A percentile compares a stretch with the other conserved stretches of the same genome.
Conservation (phyloP, 2,113 vertebrate genomes). For the Oxygymnocypris stewartii region DNA sequence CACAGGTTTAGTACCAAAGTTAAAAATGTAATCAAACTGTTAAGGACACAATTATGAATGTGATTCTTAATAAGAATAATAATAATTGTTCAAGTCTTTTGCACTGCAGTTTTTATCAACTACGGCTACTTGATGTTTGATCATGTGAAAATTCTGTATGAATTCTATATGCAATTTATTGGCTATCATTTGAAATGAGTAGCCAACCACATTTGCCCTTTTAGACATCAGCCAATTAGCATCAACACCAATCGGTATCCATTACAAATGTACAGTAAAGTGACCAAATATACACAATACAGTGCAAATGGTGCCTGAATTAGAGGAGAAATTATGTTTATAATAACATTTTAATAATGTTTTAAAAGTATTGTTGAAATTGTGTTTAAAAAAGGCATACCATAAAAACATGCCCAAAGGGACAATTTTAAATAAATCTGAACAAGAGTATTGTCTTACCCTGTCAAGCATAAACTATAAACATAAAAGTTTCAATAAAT, state of each 20-base stretch:
- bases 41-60: not conserved
- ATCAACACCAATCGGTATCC: not conserved
- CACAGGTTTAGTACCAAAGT: slow-evolving; percentile 3
- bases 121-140: not conserved
- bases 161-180: not conserved
- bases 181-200: not conserved
- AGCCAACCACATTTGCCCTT: not conserved
- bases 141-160: not conserved
- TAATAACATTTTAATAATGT: not conserved
- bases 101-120: not conserved
- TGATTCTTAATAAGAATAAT: not conserved
- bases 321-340: not conserved
- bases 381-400: not conserved
- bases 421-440: slow-evolving; percentile 19
- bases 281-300: not conserved
- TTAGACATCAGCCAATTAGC: not conserved
- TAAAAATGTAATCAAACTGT: not conserved
- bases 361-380: not conserved
- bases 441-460: not conserved
- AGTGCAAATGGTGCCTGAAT: slow-evolving; percentile 12
- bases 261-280: not conserved
- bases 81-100: not conserved
- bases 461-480: not conserved
- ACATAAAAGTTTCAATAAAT: slow-evolving; percentile 4
- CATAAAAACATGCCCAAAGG: slow-evolving; percentile 15